Percentiles rank a stretch among this genome's conserved stretches.
Evolutionary conservation across 1,140 invertebrate genomes (phyloP).

Genomic region (Mesaphorura yosii): DNA sequence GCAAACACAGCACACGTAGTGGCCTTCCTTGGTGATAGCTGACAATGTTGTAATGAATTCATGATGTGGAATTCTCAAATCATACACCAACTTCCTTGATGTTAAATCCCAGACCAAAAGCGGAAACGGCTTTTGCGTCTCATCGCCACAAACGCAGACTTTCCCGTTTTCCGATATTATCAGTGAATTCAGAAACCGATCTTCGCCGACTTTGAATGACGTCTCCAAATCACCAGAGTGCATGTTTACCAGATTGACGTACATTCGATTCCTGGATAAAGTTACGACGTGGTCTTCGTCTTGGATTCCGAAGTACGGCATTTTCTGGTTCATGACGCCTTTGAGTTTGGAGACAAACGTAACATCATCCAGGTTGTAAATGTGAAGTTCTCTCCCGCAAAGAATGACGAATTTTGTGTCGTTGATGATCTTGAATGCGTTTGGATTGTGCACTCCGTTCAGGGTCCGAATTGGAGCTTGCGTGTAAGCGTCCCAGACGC

Average conservation of each 20-base stretch:
- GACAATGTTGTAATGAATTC: conserved; percentile 72
- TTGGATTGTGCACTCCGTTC: conserved; percentile 54
- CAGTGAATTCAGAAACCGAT: conserved; percentile 74
- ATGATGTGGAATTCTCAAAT: conserved; percentile 73
- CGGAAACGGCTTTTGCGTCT: conserved; percentile 80
- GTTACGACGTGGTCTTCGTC: conserved; percentile 65
- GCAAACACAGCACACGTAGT: conserved; percentile 49
- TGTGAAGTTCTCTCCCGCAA: conserved; percentile 62
- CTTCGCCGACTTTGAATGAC: conserved; percentile 75
- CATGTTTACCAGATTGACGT: conserved; percentile 77
- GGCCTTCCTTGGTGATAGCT: conserved; percentile 74
- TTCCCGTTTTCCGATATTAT: conserved; percentile 75
- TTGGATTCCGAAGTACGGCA: conserved; percentile 75
- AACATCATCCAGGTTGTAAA: conserved; percentile 66
- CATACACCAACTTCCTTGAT: conserved; percentile 69
- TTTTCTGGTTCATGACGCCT: conserved; percentile 82
- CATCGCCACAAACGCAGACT: conserved; percentile 76
- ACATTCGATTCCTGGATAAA: conserved; percentile 74
- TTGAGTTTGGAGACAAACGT: conserved; percentile 52
- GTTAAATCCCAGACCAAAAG: conserved; percentile 71
- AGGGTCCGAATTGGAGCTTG: conserved; percentile 54
- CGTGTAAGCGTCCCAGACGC: conserved; percentile 58
- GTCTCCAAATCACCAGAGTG: conserved; percentile 70
- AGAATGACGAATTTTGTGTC: conserved; percentile 61
- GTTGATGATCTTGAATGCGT: conserved; percentile 56